These are phyloP conservation scores for Orthosia incerta DNA, from an alignment of 2,888 invertebrate genomes.

Conservation along the genomic window DNA sequence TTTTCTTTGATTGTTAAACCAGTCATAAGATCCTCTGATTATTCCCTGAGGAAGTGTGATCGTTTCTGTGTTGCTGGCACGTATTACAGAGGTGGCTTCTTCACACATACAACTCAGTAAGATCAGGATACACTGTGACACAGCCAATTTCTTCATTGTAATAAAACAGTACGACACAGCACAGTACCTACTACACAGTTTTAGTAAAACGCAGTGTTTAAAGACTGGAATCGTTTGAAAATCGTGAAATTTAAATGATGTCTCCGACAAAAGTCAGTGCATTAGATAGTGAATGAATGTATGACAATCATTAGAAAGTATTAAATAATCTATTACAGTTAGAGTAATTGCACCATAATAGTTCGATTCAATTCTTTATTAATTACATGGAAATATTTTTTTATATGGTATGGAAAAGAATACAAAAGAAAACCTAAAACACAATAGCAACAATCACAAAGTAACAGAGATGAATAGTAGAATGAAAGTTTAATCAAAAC, in stretches of 20 bases:
- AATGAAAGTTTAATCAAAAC: too few species aligned
- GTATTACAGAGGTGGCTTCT: background rate
- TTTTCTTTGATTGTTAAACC: constrained; percentile 49
- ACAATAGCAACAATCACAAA: too few species aligned
- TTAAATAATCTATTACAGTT: background rate
- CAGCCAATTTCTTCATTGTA: constrained; percentile 27
- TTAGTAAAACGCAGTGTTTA: background rate
- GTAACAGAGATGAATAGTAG: too few species aligned
- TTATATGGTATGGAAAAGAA: too few species aligned
- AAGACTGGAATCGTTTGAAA: background rate
- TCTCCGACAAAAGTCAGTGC: too few species aligned
- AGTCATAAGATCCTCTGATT: constrained; percentile 56
- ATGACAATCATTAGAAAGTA: constrained; percentile 6
- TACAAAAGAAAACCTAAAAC: too few species aligned
- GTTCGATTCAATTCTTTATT: background rate
- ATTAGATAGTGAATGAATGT: too few species aligned
- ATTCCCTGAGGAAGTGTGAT: constrained; percentile 64
- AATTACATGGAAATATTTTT: too few species aligned
- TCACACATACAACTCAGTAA: constrained; percentile 6
- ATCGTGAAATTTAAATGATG: background rate
- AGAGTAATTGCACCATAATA: background rate
- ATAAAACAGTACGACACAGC: background rate
- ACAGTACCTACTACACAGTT: background rate
- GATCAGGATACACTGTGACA: constrained; percentile 1
- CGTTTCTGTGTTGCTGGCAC: constrained; percentile 1